phyloP scores from a whole-genome alignment of 2,888 invertebrate genomes.

The Drosophila setosimentum region DNA sequence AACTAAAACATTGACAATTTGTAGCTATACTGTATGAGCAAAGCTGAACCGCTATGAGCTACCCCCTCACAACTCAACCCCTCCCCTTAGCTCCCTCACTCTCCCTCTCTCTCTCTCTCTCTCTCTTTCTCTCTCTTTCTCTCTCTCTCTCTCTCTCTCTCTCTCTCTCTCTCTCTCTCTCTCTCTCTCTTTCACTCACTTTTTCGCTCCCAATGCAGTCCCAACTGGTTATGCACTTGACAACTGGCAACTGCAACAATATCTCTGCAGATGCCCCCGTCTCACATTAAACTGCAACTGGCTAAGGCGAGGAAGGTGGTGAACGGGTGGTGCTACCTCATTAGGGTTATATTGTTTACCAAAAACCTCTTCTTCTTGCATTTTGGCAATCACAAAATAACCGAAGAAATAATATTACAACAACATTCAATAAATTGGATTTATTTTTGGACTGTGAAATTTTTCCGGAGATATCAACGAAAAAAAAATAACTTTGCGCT shows the following conservation, averaged over 20 bases:
- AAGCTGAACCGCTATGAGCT: conserved; percentile 38
- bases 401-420: conserved; percentile 7
- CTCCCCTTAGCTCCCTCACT: conserved; percentile 2
- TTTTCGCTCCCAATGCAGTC: conserved; percentile 33
- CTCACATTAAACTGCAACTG: conserved; percentile 18
- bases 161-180: neutral
- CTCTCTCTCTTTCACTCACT: conserved; percentile 12
- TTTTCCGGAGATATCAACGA: conserved; percentile 26
- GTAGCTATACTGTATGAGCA: conserved; percentile 51
- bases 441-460: conserved; percentile 2
- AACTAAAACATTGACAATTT: conserved; percentile 79
- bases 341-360: conserved; percentile 50
- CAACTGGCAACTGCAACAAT: conserved; percentile 29
- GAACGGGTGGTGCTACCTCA: conserved; percentile 46
- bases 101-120: conserved; percentile 1
- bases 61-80: neutral
- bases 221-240: conserved; percentile 66
- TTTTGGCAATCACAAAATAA: conserved; percentile 39
- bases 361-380: neutral
- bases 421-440: conserved; percentile 10
- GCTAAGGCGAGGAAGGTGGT: neutral
- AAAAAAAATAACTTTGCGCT: conserved; percentile 15
- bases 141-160: conserved; percentile 5
- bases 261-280: conserved; percentile 11
- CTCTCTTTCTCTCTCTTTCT: conserved; percentile 10